Percentiles rank a stretch among this genome's conserved stretches.
These are phyloP conservation scores for Mystacides longicornis DNA, from an alignment of 2,888 invertebrate genomes.

Conservation along the genomic window DNA sequence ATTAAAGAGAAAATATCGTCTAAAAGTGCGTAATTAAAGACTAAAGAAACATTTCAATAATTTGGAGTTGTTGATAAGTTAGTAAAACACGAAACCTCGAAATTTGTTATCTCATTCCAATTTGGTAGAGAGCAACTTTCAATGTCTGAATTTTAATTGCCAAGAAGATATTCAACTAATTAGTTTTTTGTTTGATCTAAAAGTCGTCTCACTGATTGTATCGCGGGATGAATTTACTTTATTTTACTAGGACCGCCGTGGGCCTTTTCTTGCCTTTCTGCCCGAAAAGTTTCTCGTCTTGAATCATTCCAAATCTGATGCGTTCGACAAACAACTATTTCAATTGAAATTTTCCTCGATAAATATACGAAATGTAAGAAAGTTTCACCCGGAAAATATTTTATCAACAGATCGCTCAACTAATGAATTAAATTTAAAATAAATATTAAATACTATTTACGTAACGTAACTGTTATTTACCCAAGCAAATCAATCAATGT, in stretches of 20 bases:
- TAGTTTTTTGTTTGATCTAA: constrained; percentile 22
- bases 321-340: background rate
- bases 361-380: background rate
- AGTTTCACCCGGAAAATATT: no score
- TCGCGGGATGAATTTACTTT: constrained; percentile 18
- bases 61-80: background rate
- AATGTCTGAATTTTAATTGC: constrained; percentile 18
- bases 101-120: constrained; percentile 13
- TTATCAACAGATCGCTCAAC: no score
- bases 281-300: background rate
- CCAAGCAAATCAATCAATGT: no score
- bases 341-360: background rate
- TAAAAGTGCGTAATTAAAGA: no score
- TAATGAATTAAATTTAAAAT: no score
- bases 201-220: constrained; percentile 18
- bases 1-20: no score
- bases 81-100: background rate
- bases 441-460: no score
- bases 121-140: constrained; percentile 8
- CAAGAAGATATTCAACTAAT: constrained; percentile 20
- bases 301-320: background rate
- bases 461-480: no score
- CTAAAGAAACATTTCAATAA: no score
- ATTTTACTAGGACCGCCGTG: constrained; percentile 16
- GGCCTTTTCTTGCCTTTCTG: constrained; percentile 12